A percentile compares a stretch with the other conserved stretches of the same genome.
Evolutionary conservation across 2,888 invertebrate species (phyloP).

Genomic region (Oxystoma pomonae): DNA sequence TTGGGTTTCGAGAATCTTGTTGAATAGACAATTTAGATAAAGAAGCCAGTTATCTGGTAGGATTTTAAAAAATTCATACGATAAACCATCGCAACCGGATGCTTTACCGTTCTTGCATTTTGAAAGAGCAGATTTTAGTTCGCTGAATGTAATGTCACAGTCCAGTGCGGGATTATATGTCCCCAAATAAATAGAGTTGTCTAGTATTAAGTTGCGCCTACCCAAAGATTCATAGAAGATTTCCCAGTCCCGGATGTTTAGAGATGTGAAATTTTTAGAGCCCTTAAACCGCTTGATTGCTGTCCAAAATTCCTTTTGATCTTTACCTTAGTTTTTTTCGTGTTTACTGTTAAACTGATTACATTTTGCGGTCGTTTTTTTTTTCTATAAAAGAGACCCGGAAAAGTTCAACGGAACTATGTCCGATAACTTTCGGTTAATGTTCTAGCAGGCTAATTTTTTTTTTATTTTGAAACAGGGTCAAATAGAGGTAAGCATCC

Average conservation of each 20-base stretch:
- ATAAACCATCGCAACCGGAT: not conserved
- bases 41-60: not conserved
- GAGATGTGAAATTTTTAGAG: not conserved
- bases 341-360: too few species aligned
- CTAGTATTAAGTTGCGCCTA: not conserved
- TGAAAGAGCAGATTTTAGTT: not conserved
- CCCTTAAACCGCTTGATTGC: not conserved
- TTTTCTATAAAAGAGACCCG: too few species aligned
- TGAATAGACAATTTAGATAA: too few species aligned
- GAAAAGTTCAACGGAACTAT: too few species aligned
- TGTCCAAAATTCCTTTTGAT: too few species aligned
- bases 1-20: too few species aligned
- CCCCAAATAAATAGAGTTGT: not conserved
- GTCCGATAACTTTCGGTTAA: too few species aligned
- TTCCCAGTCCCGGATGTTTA: not conserved
- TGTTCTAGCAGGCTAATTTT: too few species aligned
- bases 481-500: slow-evolving; percentile 97
- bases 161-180: not conserved
- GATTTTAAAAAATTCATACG: not conserved
- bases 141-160: not conserved
- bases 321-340: too few species aligned
- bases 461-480: too few species aligned
- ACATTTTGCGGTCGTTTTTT: too few species aligned
- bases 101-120: not conserved
- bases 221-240: not conserved